Conservation (phyloP, 2,797 vertebrate genomes). For the Synanceia verrucosa region DNA sequence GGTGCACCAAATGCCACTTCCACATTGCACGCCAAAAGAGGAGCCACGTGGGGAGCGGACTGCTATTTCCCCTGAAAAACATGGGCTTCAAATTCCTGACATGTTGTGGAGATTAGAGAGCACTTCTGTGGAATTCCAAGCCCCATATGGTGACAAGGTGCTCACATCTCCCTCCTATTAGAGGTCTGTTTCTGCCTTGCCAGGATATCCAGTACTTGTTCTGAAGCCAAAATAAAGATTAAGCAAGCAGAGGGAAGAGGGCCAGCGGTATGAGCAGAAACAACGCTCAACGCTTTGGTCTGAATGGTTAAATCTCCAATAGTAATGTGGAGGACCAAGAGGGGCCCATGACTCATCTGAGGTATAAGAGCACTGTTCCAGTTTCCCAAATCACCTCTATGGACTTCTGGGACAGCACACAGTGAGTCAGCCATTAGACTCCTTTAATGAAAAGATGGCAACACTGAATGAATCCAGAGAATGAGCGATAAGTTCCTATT, state of each 20-base stretch:
- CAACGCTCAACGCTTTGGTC: constrained; percentile 24
- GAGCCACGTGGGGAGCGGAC: constrained; percentile 46
- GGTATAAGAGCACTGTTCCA: constrained; percentile 48
- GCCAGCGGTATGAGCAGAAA: constrained; percentile 14
- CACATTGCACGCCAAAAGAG: constrained; percentile 31
- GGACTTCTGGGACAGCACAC: constrained; percentile 42
- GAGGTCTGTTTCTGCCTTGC: constrained; percentile 41
- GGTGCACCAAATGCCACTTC: constrained; percentile 40
- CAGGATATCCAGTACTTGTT: constrained; percentile 57
- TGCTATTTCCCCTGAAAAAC: constrained; percentile 65
- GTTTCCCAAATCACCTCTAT: constrained; percentile 46
- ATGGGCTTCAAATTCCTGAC: constrained; percentile 68
- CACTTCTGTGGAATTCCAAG: constrained; percentile 64
- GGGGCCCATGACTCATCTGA: constrained; percentile 62
- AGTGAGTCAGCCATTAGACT: constrained; percentile 61
- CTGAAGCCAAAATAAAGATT: constrained; percentile 53
- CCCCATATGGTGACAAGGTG: constrained; percentile 78
- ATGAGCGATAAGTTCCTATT: constrained; percentile 47
- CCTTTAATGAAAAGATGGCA: constrained; percentile 46
- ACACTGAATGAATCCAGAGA: constrained; percentile 47
- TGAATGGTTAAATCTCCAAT: constrained; percentile 32
- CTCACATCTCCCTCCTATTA: constrained; percentile 57
- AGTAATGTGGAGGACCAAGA: not conserved
- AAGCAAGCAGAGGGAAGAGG: constrained; percentile 26
- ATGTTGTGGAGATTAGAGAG: constrained; percentile 77